A percentile compares a stretch with the other conserved stretches of the same genome.
Evolutionary conservation across 2,888 invertebrate genomes (phyloP).

Genomic region (Hydriomena furcata): DNA sequence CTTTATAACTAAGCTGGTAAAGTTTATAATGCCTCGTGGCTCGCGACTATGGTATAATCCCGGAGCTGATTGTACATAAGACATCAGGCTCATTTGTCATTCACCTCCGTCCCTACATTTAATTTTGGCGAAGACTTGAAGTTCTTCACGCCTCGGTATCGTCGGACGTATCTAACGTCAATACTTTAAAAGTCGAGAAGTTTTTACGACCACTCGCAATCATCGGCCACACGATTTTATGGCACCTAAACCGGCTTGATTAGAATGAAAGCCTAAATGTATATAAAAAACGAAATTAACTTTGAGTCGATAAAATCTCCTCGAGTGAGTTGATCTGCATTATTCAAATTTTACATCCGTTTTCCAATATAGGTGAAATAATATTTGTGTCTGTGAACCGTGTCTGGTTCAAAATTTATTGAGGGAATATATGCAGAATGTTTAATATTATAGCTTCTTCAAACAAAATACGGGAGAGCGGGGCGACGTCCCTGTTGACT

Average conservation of each 20-base stretch:
- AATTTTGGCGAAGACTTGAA: constrained; percentile 47
- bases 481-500: constrained; percentile 38
- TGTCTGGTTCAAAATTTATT: constrained; percentile 27
- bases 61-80: constrained; percentile 40
- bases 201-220: constrained; percentile 32
- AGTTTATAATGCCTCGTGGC: constrained; percentile 20
- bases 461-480: constrained; percentile 40
- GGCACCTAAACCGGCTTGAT: constrained; percentile 28
- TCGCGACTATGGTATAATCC: constrained; percentile 35
- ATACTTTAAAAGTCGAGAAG: constrained; percentile 32
- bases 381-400: constrained; percentile 10
- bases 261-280: constrained; percentile 13
- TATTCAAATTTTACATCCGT: constrained; percentile 15
- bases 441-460: constrained; percentile 31
- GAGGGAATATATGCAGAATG: constrained; percentile 21
- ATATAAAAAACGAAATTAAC: constrained; percentile 17
- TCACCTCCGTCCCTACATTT: constrained; percentile 53
- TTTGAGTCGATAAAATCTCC: constrained; percentile 13
- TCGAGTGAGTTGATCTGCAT: too few species aligned
- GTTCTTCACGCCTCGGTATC: constrained; percentile 40
- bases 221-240: constrained; percentile 33
- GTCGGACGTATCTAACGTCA: too few species aligned
- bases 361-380: constrained; percentile 20
- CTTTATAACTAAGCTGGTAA: constrained; percentile 20
- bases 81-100: constrained; percentile 55